Evolutionary conservation across 1,140 invertebrate species (phyloP).

Genomic region (Onthophagus taurus): DNA sequence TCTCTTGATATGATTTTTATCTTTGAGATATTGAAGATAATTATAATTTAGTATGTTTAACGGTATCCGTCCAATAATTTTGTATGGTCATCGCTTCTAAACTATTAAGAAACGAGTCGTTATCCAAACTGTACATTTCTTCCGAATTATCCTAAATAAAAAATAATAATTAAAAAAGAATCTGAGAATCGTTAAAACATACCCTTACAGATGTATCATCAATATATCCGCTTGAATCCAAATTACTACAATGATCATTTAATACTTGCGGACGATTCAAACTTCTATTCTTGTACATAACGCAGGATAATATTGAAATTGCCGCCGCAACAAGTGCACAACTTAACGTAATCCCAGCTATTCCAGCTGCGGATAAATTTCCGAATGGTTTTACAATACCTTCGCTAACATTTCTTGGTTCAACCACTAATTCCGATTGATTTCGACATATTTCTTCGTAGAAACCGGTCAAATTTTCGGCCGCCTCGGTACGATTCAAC

Average conservation of each 20-base stretch:
- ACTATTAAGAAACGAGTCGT: slow-evolving; percentile 84
- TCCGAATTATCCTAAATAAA: slow-evolving; percentile 75
- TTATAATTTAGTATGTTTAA: slow-evolving; percentile 85
- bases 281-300: slow-evolving; percentile 64
- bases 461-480: not conserved
- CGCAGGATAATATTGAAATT: slow-evolving; percentile 58
- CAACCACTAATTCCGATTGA: too few species aligned
- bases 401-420: slow-evolving; percentile 2
- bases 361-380: slow-evolving; percentile 54
- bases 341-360: slow-evolving; percentile 62
- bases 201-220: slow-evolving; percentile 82
- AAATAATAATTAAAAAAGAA: slow-evolving; percentile 13
- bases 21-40: too few species aligned
- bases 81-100: slow-evolving; percentile 88
- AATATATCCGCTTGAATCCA: slow-evolving; percentile 78
- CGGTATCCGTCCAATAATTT: slow-evolving; percentile 86
- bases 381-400: slow-evolving; percentile 16
- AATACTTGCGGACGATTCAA: slow-evolving; percentile 73
- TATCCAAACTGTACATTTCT: slow-evolving; percentile 86
- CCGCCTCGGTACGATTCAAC: not conserved
- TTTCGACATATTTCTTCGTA: too few species aligned
- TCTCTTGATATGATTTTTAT: too few species aligned
- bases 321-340: slow-evolving; percentile 54
- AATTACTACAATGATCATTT: slow-evolving; percentile 71
- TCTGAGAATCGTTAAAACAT: slow-evolving; percentile 32